Conservation (phyloP, 2,888 invertebrate genomes). For the Calliphora vomitoria region DNA sequence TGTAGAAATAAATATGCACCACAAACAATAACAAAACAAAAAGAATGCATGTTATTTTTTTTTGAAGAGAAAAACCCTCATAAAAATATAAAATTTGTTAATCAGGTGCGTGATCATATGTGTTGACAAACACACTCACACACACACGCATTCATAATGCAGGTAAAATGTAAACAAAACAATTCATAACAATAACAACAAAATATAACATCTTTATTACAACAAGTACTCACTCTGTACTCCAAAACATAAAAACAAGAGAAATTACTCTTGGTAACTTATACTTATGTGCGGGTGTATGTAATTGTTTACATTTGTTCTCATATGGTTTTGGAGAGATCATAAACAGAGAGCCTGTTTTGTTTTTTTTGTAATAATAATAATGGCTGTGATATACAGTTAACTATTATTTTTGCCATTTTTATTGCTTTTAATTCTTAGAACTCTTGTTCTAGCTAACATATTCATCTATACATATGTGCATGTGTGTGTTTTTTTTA, state of each 20-base stretch:
- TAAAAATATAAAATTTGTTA: conserved; percentile 74
- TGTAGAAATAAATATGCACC: conserved; percentile 19
- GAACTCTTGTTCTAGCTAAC: not conserved
- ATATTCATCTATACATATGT: not conserved
- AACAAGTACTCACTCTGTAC: not conserved
- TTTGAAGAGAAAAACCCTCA: conserved; percentile 47
- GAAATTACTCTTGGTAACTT: not conserved
- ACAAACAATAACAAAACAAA: conserved; percentile 39
- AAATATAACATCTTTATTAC: conserved; percentile 4
- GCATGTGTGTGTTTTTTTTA: not conserved
- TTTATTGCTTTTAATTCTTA: conserved; percentile 22
- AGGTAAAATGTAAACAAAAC: conserved; percentile 53
- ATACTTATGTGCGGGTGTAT: not conserved
- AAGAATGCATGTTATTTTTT: conserved; percentile 22
- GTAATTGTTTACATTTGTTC: not conserved
- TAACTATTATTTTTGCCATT: conserved; percentile 14
- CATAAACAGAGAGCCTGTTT: conserved; percentile 21
- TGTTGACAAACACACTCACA: conserved; percentile 73
- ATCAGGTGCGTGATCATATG: conserved; percentile 80
- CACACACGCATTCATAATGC: conserved; percentile 10
- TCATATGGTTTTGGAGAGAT: conserved; percentile 27
- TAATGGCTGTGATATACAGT: too few relatives aligned
- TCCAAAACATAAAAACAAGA: not conserved
- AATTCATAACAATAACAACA: too few relatives aligned
- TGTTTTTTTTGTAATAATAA: too few relatives aligned